A percentile compares a stretch with the other conserved stretches of the same genome.
Evolutionary conservation across 2,888 invertebrate species (phyloP).

Genomic region (Operophtera brumata): DNA sequence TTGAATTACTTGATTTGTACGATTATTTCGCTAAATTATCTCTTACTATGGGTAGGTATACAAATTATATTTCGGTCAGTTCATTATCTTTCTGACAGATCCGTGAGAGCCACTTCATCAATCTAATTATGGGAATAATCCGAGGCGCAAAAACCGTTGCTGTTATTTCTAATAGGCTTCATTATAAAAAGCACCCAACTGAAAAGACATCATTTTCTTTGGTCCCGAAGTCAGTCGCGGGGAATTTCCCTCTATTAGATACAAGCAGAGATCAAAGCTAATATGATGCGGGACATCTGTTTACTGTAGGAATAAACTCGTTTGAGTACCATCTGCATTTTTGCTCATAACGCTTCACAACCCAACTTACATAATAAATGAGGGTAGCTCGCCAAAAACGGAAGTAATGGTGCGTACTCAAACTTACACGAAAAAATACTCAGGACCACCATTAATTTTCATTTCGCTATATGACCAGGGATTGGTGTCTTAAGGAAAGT

Average conservation of each 20-base stretch:
- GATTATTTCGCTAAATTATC: background rate
- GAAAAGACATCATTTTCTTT: conserved; percentile 19
- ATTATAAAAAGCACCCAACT: conserved; percentile 8
- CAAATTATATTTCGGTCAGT: conserved; percentile 58
- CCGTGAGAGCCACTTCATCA: conserved; percentile 64
- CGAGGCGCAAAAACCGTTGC: conserved; percentile 33
- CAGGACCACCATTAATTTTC: conserved; percentile 76
- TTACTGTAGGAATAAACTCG: conserved; percentile 22
- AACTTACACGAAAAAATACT: conserved; percentile 80
- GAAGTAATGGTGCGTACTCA: conserved; percentile 78
- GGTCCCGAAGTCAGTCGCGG: conserved; percentile 11
- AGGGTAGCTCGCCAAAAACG: conserved; percentile 71
- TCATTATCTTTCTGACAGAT: conserved; percentile 71
- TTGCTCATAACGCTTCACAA: conserved; percentile 53
- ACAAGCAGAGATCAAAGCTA: conserved; percentile 36
- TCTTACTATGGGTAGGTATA: conserved; percentile 23
- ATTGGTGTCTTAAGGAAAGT: conserved; percentile 70
- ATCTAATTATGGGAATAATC: conserved; percentile 70
- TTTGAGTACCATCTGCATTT: conserved; percentile 60
- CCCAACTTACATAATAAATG: conserved; percentile 75
- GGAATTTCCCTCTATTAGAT: conserved; percentile 12
- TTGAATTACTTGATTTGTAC: background rate
- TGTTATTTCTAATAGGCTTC: conserved; percentile 33
- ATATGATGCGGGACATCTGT: conserved; percentile 28
- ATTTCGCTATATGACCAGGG: conserved; percentile 71